Conservation (phyloP, 2,888 invertebrate species). For the Ypsolopha sequella region DNA sequence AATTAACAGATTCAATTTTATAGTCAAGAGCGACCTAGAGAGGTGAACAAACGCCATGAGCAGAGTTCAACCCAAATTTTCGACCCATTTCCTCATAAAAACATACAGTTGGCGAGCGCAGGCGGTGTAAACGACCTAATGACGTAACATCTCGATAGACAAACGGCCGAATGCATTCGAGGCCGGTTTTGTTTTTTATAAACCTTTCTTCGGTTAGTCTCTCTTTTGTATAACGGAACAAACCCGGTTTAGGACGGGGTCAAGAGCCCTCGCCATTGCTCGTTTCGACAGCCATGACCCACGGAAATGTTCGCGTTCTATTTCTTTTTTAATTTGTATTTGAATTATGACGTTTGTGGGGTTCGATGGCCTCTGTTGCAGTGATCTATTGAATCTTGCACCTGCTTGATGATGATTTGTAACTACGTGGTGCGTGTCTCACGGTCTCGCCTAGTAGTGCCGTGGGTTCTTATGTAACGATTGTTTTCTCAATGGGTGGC, state of each 20-base stretch:
- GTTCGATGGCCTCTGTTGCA: background rate
- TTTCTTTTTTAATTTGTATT: constrained; percentile 7
- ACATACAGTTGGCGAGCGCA: constrained; percentile 22
- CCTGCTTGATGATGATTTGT: background rate
- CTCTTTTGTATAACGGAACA: constrained; percentile 4
- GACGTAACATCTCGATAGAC: constrained; percentile 42
- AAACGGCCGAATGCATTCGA: constrained; percentile 38
- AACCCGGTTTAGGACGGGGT: constrained; percentile 3
- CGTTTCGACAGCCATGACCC: constrained; percentile 10
- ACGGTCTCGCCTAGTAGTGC: background rate
- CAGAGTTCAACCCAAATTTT: constrained; percentile 57
- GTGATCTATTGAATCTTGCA: background rate
- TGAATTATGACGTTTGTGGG: background rate
- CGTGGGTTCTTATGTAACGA: background rate
- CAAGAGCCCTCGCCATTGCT: constrained; percentile 6
- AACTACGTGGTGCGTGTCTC: background rate
- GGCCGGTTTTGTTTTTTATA: constrained; percentile 32
- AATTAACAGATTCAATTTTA: background rate
- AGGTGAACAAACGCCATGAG: constrained; percentile 56
- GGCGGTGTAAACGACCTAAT: constrained; percentile 45
- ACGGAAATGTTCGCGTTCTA: constrained; percentile 11
- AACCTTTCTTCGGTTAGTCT: constrained; percentile 14
- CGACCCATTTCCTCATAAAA: constrained; percentile 50
- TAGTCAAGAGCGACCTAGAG: constrained; percentile 40
- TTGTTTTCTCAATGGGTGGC: constrained; percentile 3